Conservation (phyloP, 2,113 vertebrate genomes). For the Lathamus discolor region DNA sequence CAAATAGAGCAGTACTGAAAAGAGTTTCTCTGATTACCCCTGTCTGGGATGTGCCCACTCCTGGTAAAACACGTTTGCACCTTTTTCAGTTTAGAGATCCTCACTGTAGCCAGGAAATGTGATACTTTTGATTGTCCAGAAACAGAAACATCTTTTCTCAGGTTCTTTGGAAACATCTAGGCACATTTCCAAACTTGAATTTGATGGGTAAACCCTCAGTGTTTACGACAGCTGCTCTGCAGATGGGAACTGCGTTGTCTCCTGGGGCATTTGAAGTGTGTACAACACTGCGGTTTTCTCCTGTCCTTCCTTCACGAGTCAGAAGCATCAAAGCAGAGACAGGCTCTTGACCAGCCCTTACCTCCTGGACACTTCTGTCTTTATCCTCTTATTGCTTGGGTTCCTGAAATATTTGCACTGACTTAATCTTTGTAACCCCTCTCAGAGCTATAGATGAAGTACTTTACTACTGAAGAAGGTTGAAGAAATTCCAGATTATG, state of each 20-base stretch:
- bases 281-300: neutral
- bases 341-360: neutral
- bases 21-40: neutral
- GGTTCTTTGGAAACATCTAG: constrained; percentile 42
- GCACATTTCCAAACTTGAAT: neutral
- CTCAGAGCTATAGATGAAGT: constrained; percentile 1
- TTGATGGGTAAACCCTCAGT: neutral
- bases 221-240: neutral
- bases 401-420: neutral
- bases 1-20: neutral
- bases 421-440: neutral
- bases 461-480: neutral
- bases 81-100: neutral
- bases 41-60: neutral
- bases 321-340: neutral
- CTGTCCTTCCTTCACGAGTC: neutral
- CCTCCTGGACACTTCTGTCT: neutral
- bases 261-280: neutral
- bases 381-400: neutral
- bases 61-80: neutral
- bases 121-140: constrained; percentile 37
- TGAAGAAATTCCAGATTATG: constrained; percentile 22
- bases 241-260: neutral
- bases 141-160: constrained; percentile 7
- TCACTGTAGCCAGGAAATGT: neutral